These are phyloP conservation scores for Argya squamiceps DNA, from an alignment of 2,797 vertebrate genomes.

Conservation along the genomic window DNA sequence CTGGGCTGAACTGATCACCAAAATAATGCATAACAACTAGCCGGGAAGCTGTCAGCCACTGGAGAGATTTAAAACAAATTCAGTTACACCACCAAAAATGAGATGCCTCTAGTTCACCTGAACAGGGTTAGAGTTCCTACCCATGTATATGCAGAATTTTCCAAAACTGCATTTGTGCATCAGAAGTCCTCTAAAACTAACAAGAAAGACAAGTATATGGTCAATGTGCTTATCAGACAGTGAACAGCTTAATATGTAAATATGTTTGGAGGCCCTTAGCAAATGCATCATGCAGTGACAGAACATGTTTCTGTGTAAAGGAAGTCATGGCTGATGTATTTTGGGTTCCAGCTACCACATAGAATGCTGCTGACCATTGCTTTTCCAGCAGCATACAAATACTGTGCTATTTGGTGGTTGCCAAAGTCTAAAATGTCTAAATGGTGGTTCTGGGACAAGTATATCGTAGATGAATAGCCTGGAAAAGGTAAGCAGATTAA, in stretches of 20 bases:
- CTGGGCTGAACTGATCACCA: not conserved
- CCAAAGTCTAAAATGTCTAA: not conserved
- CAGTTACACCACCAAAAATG: not conserved
- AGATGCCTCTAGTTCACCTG: not conserved
- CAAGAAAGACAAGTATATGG: not conserved
- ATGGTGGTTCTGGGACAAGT: not conserved
- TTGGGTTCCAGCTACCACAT: not conserved
- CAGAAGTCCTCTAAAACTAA: not conserved
- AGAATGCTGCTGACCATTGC: not conserved
- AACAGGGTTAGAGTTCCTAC: not conserved
- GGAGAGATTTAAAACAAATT: not conserved
- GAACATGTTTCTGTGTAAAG: not conserved
- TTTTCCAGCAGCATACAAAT: not conserved
- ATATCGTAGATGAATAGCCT: not conserved
- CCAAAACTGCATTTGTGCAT: not conserved
- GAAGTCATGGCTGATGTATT: not conserved
- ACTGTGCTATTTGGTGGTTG: not conserved
- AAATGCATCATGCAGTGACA: not conserved
- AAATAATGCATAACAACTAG: not conserved
- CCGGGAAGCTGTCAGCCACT: not conserved
- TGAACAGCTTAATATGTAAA: not conserved
- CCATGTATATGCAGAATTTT: not conserved
- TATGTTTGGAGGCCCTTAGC: not conserved
- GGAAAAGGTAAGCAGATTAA: not conserved
- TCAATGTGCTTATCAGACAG: not conserved